Evolutionary conservation across 2,797 vertebrate genomes (phyloP).

Genomic region (Carduelis carduelis): DNA sequence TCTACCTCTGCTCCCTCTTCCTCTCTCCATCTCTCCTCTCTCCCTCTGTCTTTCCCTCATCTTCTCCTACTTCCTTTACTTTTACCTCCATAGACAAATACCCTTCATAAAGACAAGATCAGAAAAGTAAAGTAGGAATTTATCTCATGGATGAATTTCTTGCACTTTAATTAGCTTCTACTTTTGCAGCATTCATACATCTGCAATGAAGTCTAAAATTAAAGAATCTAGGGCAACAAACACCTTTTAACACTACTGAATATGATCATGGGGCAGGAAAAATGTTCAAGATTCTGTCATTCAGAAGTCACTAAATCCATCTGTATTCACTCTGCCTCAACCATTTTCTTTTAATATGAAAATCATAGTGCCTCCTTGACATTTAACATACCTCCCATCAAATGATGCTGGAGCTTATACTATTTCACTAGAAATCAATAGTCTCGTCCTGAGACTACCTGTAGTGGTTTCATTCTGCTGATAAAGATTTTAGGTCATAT

Average conservation of each 20-base stretch:
- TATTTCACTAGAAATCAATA: background rate
- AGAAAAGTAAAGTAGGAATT: background rate
- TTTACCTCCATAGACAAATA: background rate
- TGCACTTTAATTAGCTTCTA: background rate
- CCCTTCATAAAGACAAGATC: background rate
- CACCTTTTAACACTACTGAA: background rate
- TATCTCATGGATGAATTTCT: background rate
- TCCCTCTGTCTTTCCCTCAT: background rate
- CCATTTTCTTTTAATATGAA: background rate
- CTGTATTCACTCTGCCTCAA: background rate
- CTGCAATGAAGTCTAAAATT: background rate
- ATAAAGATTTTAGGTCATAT: background rate
- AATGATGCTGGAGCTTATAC: background rate
- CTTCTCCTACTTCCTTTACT: background rate
- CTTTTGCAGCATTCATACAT: background rate
- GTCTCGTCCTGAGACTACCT: background rate
- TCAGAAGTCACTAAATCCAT: background rate
- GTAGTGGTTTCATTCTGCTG: background rate
- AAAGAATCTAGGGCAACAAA: background rate
- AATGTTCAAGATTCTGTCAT: background rate
- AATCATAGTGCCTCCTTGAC: background rate
- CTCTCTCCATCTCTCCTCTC: background rate
- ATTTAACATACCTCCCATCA: background rate
- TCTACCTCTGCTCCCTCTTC: background rate
- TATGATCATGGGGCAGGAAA: background rate